phyloP scores from a whole-genome alignment of 2,888 invertebrate species.

The Esperia sulphurella region DNA sequence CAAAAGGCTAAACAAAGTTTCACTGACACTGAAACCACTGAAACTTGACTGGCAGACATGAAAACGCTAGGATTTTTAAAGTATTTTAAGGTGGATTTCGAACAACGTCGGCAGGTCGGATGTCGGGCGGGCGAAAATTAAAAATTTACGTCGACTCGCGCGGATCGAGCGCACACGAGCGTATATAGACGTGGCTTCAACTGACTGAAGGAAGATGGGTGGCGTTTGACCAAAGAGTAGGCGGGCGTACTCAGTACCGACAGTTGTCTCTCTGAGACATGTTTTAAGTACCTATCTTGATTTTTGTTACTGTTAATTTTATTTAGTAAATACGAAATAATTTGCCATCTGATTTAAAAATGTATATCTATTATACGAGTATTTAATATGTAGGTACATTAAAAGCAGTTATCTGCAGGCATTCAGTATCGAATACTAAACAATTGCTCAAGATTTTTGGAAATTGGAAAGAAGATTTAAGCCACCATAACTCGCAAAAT shows the following conservation, averaged over 20 bases:
- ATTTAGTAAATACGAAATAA: no score
- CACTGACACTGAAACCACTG: conserved; percentile 11
- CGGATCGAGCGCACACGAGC: conserved; percentile 19
- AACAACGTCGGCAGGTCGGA: not conserved
- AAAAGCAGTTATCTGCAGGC: no score
- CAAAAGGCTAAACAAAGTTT: not conserved
- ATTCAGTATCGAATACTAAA: not conserved
- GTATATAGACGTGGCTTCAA: conserved; percentile 15
- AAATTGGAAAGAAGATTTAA: no score
- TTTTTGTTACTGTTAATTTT: no score
- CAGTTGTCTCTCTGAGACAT: not conserved
- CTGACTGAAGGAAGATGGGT: conserved; percentile 21
- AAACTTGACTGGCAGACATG: conserved; percentile 20
- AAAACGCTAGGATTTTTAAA: not conserved
- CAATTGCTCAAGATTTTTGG: no score
- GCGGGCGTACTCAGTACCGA: not conserved
- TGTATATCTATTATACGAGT: no score
- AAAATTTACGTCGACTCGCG: conserved; percentile 53
- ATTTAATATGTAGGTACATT: no score
- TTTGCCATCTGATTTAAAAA: no score
- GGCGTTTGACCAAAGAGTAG: conserved; percentile 22
- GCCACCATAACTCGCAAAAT: no score
- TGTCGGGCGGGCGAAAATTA: conserved; percentile 46
- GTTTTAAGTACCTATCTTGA: no score
- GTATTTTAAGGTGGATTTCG: not conserved